These are phyloP conservation scores for Caenorhabditis sulstoni DNA, from an alignment of 2,888 invertebrate genomes.

Conservation along the genomic window DNA sequence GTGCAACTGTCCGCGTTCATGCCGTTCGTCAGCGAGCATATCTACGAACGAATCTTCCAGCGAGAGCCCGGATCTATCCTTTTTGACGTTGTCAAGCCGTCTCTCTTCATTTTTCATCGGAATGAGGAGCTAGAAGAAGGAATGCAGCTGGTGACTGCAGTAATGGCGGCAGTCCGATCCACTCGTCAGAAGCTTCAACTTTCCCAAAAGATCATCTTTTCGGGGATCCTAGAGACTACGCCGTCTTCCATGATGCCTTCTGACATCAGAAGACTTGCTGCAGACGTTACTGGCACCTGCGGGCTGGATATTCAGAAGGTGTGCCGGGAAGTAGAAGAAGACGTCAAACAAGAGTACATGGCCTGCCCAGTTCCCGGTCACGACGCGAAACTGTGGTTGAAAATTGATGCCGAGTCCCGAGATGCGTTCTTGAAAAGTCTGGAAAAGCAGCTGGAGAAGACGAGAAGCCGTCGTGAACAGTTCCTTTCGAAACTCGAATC, in stretches of 20 bases:
- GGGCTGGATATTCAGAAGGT: slow-evolving; percentile 35
- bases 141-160: slow-evolving; percentile 60
- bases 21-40: slow-evolving; percentile 72
- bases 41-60: slow-evolving; percentile 62
- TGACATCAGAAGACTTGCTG: slow-evolving; percentile 36
- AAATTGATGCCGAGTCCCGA: slow-evolving; percentile 49
- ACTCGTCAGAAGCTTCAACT: slow-evolving; percentile 61
- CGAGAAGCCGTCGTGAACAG: slow-evolving; percentile 23
- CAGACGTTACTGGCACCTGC: slow-evolving; percentile 42
- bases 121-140: slow-evolving; percentile 62
- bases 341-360: slow-evolving; percentile 30
- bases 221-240: slow-evolving; percentile 45
- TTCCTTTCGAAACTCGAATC: slow-evolving; percentile 45
- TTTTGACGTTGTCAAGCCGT: slow-evolving; percentile 68
- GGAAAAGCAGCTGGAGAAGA: slow-evolving; percentile 49
- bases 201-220: slow-evolving; percentile 59
- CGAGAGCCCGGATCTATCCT: slow-evolving; percentile 62
- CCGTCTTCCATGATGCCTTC: not conserved
- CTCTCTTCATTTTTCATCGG: slow-evolving; percentile 60
- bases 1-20: slow-evolving; percentile 73
- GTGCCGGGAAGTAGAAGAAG: slow-evolving; percentile 20
- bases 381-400: slow-evolving; percentile 58
- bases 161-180: slow-evolving; percentile 58
- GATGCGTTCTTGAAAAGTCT: slow-evolving; percentile 41
- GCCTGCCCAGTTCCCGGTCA: slow-evolving; percentile 62